Evolutionary conservation across 2,113 vertebrate species (phyloP), one percentile per base, ranked within the genome.

Genomic region (Plotosus lineatus): DNA sequence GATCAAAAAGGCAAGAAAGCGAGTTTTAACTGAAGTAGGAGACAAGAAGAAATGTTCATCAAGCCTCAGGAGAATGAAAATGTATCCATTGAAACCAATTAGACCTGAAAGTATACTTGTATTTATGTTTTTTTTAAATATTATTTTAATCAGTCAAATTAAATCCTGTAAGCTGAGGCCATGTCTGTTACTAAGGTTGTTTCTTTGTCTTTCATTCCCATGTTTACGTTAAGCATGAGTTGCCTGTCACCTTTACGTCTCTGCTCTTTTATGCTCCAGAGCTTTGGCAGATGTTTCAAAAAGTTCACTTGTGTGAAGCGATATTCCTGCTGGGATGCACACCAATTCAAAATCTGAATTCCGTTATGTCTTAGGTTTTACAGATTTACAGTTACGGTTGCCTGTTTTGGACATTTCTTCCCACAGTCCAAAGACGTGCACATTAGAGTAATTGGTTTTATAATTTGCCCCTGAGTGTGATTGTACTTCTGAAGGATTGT

Each of bases 181-280:
- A 21, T 23, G 36, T 65, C 61, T 23, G 3, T 8, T 21, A 21
- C 26, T 65, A 38, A n/a, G 36, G 36, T 23, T 65, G 36, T 65
- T 21, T 21, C 19, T 38, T 33, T 65, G 60, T 36, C 60, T 36
- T 31, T 65, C 61, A 40, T 21, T 23, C 36, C 21, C 9, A 65
- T 65, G 61, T 12, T 65, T 65, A 40, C 40, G 61, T 40, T 65
- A 65, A 40, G 61, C 61, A 40, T 65, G 61, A 65, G 33, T 65
- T 65, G 36, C 40, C 61, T 65, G 36, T 9, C 61, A 65, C 36
- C 19, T 40, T 65, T 36, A 65, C 21, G 40, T 40, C 61, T 23
- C 61, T 40, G 36, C 61, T 65, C 61, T 40, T 40, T 65, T 65
- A 40, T 65, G 61, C 61, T 65, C 36, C 36, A 65, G 61, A 65